Evolutionary conservation across 2,888 invertebrate species (phyloP).

Genomic region (Ochropleura leucogaster): DNA sequence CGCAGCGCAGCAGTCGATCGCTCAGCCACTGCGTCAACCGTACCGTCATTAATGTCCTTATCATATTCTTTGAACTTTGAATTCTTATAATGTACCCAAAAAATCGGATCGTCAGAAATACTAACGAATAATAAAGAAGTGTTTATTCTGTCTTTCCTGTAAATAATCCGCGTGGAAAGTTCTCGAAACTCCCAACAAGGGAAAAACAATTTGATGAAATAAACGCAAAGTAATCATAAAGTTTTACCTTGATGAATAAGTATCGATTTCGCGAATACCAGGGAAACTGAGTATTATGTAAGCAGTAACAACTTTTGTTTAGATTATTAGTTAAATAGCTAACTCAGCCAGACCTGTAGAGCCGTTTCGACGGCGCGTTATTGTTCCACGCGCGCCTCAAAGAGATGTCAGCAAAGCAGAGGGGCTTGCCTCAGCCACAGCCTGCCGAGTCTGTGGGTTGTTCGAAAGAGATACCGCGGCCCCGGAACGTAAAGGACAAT

Average conservation of each 20-base stretch:
- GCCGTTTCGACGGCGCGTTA: too few species aligned
- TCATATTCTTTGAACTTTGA: neutral
- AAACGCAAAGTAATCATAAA: slow-evolving; percentile 58
- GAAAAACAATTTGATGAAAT: slow-evolving; percentile 48
- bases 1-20: too few species aligned
- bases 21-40: too few species aligned
- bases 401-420: too few species aligned
- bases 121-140: neutral
- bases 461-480: too few species aligned
- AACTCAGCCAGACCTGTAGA: neutral
- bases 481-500: too few species aligned
- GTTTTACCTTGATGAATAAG: slow-evolving; percentile 49
- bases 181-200: slow-evolving; percentile 29
- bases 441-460: too few species aligned
- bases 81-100: neutral
- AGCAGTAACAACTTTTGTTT: slow-evolving; percentile 7
- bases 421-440: too few species aligned
- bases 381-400: too few species aligned
- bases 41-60: too few species aligned
- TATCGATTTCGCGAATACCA: slow-evolving; percentile 41
- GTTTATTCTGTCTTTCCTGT: neutral
- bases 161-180: slow-evolving; percentile 20
- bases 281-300: slow-evolving; percentile 32
- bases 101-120: neutral
- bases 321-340: slow-evolving; percentile 2